Evolutionary conservation across 2,113 vertebrate species (phyloP), one percentile per base, ranked within the genome.

Genomic region (Corythornis cristatus): DNA sequence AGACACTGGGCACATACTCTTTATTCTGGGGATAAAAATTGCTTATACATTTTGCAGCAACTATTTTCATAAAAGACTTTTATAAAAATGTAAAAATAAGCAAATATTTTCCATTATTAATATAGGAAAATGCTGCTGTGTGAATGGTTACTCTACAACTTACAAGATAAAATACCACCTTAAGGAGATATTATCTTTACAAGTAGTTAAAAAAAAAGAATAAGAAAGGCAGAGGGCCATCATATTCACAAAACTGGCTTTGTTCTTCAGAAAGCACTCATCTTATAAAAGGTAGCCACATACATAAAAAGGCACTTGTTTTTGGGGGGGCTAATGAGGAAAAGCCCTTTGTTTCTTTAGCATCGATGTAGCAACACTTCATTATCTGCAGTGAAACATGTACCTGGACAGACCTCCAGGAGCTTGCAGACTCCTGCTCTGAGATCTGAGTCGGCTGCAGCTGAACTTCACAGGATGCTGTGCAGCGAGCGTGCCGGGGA

Each of bases 41-140:
- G 95, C 96, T 95, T 95, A 93, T 96, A 96, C 87, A 88, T 95
- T 67, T 96, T 88, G 87, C 89, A 96, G 95, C 91, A 96, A 96
- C 94, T 96, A 96, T 96, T 94, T 96, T 91, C 94, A 96, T 96
- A 95, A 95, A 94, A 93, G 91, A 96, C 93, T 93, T 95, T 96
- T 96, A 96, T 91, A 95, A 96, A 95, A 96, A 93, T 96, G 96
- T 96, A 96, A 96, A 96, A 96, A 96, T 96, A 96, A 96, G 96
- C 95, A 96, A 92, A 89, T 96, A 95, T 95, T 96, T 96, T 96
- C 96, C 95, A 83, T 95, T 91, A 95, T 96, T 94, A 96, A 95
- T 96, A 85, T 29, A 94, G 96, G 96, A 96, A 96, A 96, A 96
- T 45, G 95, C 91, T 96, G 96, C 89, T 78, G 85, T 92, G 96